Evolutionary conservation across 2,113 vertebrate species (phyloP).

Genomic region (Perca fluviatilis): DNA sequence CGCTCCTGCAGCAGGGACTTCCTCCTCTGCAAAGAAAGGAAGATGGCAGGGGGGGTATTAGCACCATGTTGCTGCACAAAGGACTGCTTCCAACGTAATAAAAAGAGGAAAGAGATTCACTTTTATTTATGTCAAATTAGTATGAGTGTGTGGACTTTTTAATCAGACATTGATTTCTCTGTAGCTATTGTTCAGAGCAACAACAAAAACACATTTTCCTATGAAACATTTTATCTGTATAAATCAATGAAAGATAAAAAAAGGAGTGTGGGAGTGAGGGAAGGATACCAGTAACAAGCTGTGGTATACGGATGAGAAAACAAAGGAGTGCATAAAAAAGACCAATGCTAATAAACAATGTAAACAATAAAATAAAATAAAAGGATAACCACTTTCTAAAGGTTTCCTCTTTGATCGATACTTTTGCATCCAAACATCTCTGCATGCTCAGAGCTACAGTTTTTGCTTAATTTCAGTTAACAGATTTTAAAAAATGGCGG

Average conservation of each 20-base stretch:
- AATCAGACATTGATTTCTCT: conserved; percentile 64
- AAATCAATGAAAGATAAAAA: conserved; percentile 67
- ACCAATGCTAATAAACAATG: conserved; percentile 69
- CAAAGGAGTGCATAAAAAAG: conserved; percentile 58
- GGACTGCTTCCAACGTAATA: conserved; percentile 49
- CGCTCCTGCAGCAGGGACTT: conserved; percentile 28
- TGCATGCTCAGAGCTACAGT: conserved; percentile 18
- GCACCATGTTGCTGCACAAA: conserved; percentile 52
- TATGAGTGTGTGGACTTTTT: conserved; percentile 70
- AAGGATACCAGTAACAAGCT: conserved; percentile 56
- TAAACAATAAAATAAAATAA: conserved; percentile 53
- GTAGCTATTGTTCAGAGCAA: conserved; percentile 58
- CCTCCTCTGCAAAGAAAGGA: conserved; percentile 12
- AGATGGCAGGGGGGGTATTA: neutral
- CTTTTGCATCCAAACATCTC: conserved; percentile 12
- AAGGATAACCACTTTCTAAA: conserved; percentile 53
- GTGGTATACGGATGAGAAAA: conserved; percentile 42
- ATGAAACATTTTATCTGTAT: conserved; percentile 74
- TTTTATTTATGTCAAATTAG: conserved; percentile 79
- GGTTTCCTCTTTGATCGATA: conserved; percentile 45
- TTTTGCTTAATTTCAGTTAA: conserved; percentile 3
- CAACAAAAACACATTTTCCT: conserved; percentile 61
- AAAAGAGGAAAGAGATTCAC: conserved; percentile 56
- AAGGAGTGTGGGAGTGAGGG: conserved; percentile 31
- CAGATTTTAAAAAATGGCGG: neutral